Base-by-base conservation (phyloP, 2,797 vertebrate species). In the Enteromius mattozi region DNA sequence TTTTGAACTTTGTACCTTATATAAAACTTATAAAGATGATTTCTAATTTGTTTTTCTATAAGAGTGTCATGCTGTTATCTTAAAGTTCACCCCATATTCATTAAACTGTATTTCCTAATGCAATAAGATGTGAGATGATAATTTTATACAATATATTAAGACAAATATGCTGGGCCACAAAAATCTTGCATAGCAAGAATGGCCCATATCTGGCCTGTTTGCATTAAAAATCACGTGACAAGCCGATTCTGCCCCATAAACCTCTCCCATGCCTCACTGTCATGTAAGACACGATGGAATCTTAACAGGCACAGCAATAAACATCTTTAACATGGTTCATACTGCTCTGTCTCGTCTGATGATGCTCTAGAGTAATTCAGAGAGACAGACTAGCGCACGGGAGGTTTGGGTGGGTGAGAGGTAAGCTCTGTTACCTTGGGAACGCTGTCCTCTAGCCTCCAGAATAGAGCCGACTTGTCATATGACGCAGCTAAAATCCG, bases 381-480 rank as follows among this genome's bases (percentile, higher is more conserved):
- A 56, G 78, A 80, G 83, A 82, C 71, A 84, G 49, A 81, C 71
- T 51, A 77, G 24, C 63, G 19, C 76, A 86, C 40, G 49, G 19
- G 63, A 82, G 56, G 56, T 70, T 72, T 16, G 66, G 80, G 69
- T 54, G 54, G 65, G 16, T 47, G 33, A 70, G 82, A 69, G 42
- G 56, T 75, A 27, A 51, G 66, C 21, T 75, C 80, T 78, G 86
- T 95, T 94, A 97, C 97, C 94, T 96, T 96, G 86, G 95, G 94
- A 80, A 88, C 89, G 0, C 92, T 87, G 66, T 95, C 93, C 3
- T 96, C 95, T 47, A 96, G 90, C 17, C 89, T 94, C 97, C 97
- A 98, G 78, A 97, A 90, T 81, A 97, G 91, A 4, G 96, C 97
- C 0, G 97, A 96, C 66, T 95, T 96, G 84, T 96, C 95, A 33